These are phyloP conservation scores for Hartigia nigra DNA, from an alignment of 2,888 invertebrate species.

Conservation along the genomic window DNA sequence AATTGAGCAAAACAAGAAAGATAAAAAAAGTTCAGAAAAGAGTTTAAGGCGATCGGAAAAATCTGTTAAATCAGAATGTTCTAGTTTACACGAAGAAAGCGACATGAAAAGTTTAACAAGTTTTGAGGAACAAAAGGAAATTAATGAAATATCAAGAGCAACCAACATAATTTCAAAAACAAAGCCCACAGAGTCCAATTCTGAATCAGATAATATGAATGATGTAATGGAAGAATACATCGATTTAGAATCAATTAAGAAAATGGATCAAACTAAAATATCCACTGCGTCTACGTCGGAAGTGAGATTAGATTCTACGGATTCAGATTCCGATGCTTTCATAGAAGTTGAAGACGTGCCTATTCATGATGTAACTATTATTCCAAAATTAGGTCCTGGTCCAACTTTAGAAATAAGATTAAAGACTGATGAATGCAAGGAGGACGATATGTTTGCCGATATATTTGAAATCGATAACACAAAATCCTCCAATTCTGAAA, in stretches of 20 bases:
- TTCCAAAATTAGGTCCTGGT: constrained; percentile 8
- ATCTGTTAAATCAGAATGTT: background rate
- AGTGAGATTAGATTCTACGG: background rate
- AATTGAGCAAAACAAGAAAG: constrained; percentile 55
- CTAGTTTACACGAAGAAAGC: constrained; percentile 8
- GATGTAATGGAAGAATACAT: background rate
- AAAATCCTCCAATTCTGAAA: background rate
- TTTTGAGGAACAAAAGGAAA: constrained; percentile 10
- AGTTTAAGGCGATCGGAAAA: background rate
- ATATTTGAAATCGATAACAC: constrained; percentile 66
- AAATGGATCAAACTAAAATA: background rate
- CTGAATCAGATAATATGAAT: background rate
- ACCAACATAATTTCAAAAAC: constrained; percentile 2
- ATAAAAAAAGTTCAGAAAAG: constrained; percentile 18
- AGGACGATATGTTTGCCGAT: constrained; percentile 81
- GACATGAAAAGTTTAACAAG: constrained; percentile 17
- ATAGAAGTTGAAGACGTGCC: constrained; percentile 46
- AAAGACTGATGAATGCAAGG: constrained; percentile 50
- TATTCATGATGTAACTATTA: constrained; percentile 25
- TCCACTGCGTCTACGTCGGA: background rate
- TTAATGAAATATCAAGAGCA: constrained; percentile 14
- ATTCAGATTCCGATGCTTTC: constrained; percentile 28
- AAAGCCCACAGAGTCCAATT: background rate
- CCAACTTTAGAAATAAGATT: constrained; percentile 62
- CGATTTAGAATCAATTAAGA: background rate